Evolutionary conservation across 2,113 vertebrate genomes (phyloP).

Genomic region (Lanius ludovicianus): DNA sequence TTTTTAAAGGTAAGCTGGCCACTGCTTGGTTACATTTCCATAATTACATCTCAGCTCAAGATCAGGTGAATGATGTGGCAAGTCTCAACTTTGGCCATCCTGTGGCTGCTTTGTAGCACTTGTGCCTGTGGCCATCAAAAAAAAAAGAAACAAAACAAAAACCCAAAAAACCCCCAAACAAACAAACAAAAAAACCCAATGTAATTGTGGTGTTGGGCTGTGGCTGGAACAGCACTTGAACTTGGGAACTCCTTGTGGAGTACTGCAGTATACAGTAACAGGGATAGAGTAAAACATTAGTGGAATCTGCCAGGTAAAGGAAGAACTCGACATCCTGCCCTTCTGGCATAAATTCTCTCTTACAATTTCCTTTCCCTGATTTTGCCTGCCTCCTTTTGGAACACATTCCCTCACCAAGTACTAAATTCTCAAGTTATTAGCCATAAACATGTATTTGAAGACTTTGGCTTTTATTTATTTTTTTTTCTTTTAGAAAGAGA

Average conservation of each 20-base stretch:
- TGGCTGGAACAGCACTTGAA: background rate
- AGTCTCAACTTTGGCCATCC: background rate
- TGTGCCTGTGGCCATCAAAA: background rate
- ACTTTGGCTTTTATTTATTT: background rate
- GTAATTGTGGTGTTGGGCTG: fast-evolving
- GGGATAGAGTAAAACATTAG: background rate
- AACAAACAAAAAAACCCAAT: background rate
- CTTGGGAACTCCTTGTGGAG: background rate
- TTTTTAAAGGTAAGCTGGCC: background rate
- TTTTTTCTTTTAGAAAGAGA: background rate
- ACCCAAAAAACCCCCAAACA: background rate
- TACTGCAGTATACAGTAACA: background rate
- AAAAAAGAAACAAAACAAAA: background rate
- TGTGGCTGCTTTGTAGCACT: background rate
- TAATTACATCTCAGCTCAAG: background rate
- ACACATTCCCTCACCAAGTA: background rate
- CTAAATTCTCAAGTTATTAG: background rate
- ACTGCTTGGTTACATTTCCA: background rate
- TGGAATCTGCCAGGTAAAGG: background rate
- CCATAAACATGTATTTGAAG: background rate
- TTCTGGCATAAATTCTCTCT: background rate
- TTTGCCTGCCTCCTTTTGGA: background rate
- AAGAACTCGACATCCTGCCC: background rate
- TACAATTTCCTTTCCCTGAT: background rate
- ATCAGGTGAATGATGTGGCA: background rate